Evolutionary conservation across 2,888 invertebrate genomes (phyloP).

Genomic region (Agrilus biguttatus): DNA sequence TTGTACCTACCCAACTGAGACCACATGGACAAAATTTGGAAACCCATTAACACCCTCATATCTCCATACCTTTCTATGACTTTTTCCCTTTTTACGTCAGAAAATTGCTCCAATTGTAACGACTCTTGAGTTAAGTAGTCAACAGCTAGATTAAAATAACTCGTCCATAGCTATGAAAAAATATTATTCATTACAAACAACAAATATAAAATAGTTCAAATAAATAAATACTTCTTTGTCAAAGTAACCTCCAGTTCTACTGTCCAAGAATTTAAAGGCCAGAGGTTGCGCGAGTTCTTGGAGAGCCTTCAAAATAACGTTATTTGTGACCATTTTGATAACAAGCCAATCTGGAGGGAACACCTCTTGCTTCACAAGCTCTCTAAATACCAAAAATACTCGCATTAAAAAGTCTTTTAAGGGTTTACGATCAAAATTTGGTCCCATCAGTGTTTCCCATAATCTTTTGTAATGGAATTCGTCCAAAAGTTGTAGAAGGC

Average conservation of each 20-base stretch:
- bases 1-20: slow-evolving; percentile 55
- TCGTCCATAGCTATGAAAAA: slow-evolving; percentile 40
- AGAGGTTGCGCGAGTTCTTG: slow-evolving; percentile 82
- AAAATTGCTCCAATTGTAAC: slow-evolving; percentile 66
- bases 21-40: slow-evolving; percentile 87
- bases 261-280: slow-evolving; percentile 64
- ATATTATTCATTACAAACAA: slow-evolving; percentile 5
- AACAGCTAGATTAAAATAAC: slow-evolving; percentile 68
- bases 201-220: slow-evolving; percentile 1
- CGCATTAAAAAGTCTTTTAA: slow-evolving; percentile 75
- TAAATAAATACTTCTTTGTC: slow-evolving; percentile 50
- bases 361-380: slow-evolving; percentile 64
- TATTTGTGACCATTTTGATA: slow-evolving; percentile 77
- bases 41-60: slow-evolving; percentile 85
- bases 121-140: slow-evolving; percentile 68
- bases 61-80: slow-evolving; percentile 70
- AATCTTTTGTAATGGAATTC: slow-evolving; percentile 77
- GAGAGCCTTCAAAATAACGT: slow-evolving; percentile 68
- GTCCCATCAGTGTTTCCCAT: slow-evolving; percentile 66
- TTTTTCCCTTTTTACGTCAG: slow-evolving; percentile 64
- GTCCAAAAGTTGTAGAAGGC: slow-evolving; percentile 71
- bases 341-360: slow-evolving; percentile 86
- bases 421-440: slow-evolving; percentile 57
- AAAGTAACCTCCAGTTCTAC: slow-evolving; percentile 53
- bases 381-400: slow-evolving; percentile 65